phyloP scores from a whole-genome alignment of 2,888 invertebrate species.

The Mycalesis mineus region DNA sequence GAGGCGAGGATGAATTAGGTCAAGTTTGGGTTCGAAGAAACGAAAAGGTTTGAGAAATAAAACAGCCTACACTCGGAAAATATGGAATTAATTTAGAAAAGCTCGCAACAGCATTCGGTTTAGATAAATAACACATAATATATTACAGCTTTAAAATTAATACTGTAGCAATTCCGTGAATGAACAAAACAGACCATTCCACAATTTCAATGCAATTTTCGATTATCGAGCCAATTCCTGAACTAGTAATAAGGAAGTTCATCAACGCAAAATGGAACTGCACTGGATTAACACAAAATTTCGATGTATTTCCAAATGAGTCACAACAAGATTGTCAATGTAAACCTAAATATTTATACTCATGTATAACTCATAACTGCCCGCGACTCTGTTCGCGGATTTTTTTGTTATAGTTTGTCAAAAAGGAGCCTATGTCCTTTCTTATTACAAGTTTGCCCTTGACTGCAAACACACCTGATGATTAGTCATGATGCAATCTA shows the following conservation, averaged over 20 bases:
- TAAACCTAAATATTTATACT: too few relatives aligned
- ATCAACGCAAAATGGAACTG: slow-evolving; percentile 8
- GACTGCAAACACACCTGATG: too few relatives aligned
- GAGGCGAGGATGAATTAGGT: slow-evolving; percentile 17
- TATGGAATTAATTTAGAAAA: background rate
- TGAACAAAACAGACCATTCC: background rate
- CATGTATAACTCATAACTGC: too few relatives aligned
- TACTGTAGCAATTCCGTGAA: background rate
- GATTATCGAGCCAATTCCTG: background rate
- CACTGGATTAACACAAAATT: background rate
- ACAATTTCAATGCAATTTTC: background rate
- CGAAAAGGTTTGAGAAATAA: slow-evolving; percentile 4
- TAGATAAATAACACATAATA: too few relatives aligned
- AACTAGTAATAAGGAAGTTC: slow-evolving; percentile 7
- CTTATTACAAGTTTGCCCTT: too few relatives aligned
- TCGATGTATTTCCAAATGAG: slow-evolving; percentile 1
- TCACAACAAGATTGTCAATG: background rate
- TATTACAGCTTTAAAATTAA: too few relatives aligned
- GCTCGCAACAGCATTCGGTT: too few relatives aligned
- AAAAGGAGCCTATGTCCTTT: too few relatives aligned
- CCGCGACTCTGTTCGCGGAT: too few relatives aligned
- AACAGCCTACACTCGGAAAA: background rate
- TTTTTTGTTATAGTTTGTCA: too few relatives aligned
- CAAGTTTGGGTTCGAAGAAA: slow-evolving; percentile 15
- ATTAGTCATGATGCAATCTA: too few relatives aligned